phyloP scores from a whole-genome alignment of 2,888 invertebrate species.

The Polydrusus cervinus region DNA sequence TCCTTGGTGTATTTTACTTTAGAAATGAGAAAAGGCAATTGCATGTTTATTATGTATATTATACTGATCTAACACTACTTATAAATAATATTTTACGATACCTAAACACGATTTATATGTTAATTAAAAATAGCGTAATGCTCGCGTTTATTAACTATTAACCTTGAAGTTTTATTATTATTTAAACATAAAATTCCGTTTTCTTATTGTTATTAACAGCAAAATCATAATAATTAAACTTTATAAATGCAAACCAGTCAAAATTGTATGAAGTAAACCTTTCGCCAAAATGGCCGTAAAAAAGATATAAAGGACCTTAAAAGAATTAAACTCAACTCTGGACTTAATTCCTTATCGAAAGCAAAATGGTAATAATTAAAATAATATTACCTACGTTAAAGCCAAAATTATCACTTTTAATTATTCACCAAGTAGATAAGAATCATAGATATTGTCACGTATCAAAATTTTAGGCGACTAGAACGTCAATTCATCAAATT shows the following conservation, averaged over 20 bases:
- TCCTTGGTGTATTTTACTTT: no score
- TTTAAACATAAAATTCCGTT: conserved; percentile 15
- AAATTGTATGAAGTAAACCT: conserved; percentile 8
- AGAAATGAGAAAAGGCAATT: no score
- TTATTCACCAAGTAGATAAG: no score
- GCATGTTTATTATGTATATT: no score
- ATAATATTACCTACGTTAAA: neutral
- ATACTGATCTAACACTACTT: no score
- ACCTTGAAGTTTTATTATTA: conserved; percentile 24
- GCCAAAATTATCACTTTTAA: no score
- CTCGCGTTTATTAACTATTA: conserved; percentile 1
- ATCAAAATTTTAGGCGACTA: no score
- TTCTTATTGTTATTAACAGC: conserved; percentile 18
- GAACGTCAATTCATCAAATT: no score
- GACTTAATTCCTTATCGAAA: neutral
- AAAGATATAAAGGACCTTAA: neutral
- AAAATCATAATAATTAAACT: neutral
- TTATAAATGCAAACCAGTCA: conserved; percentile 6
- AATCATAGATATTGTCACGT: no score
- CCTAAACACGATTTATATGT: neutral
- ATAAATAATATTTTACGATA: no score
- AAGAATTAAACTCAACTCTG: neutral
- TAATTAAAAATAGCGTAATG: no score
- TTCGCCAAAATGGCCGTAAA: neutral
- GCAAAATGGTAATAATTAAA: conserved; percentile 1